A percentile compares a stretch with the other conserved stretches of the same genome.
Conservation (phyloP, 1,140 invertebrate species). For the Mycetomoellerius zeteki region DNA sequence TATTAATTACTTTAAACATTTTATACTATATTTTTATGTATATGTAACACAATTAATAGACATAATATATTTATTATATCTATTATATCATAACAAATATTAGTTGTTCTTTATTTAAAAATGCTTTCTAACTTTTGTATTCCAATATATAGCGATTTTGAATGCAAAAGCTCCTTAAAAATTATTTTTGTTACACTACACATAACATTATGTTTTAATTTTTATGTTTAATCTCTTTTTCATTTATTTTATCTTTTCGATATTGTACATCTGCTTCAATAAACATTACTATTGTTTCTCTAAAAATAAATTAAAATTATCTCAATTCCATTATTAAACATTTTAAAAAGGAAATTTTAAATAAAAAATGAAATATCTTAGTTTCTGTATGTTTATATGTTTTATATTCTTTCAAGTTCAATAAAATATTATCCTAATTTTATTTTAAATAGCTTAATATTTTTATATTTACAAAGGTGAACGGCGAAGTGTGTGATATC, state of each 20-base stretch:
- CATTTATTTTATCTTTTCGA: background rate
- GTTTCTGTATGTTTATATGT: background rate
- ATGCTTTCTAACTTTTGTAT: background rate
- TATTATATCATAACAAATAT: background rate
- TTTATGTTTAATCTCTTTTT: background rate
- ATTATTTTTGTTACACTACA: background rate
- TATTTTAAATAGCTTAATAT: conserved; percentile 22
- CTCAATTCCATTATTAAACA: background rate
- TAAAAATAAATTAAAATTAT: conserved; percentile 13
- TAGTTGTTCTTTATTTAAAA: background rate
- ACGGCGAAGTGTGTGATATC: conserved; percentile 86
- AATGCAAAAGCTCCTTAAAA: background rate
- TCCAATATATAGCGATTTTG: background rate
- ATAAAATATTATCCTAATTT: background rate
- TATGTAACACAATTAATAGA: background rate
- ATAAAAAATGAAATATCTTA: background rate
- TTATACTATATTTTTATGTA: conserved; percentile 1
- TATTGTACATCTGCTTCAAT: background rate
- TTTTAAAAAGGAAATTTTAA: background rate
- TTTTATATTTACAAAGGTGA: conserved; percentile 75
- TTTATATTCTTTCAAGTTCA: background rate
- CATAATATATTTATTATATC: background rate
- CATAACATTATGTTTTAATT: background rate
- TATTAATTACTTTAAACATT: background rate
- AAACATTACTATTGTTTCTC: background rate